Evolutionary conservation across 2,888 invertebrate species (phyloP), one percentile per base, ranked within the genome.

Genomic region (Aphrophora alni): DNA sequence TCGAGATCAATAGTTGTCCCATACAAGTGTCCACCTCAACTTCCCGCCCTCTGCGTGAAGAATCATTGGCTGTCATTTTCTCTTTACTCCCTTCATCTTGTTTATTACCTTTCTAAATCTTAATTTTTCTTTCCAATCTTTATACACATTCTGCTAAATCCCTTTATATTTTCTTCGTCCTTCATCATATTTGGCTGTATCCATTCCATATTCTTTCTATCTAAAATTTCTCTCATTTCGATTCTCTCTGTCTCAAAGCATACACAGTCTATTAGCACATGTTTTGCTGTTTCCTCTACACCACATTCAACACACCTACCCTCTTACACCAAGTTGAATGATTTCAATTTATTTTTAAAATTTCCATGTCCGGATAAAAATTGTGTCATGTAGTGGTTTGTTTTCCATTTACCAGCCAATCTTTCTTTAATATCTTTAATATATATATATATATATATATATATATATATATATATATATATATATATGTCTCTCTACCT

Each of bases 401-500:
- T 14, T 12, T 44, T 44, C 44, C 10, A 44, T 44, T 44, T 44
- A 44, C 44, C 12, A 44, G 10, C 17, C 44, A 44, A 44, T 17
- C 44, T 44, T 7, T 14, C 44, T 14, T 14, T 44, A 8, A 44
- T 12, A 44, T 17, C 17, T 14, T 10, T 10, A 10, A 10, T 14
- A 44, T 44, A 44, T 44, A n/a, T n/a, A n/a, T n/a, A n/a, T n/a
- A n/a, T n/a, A n/a, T n/a, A n/a, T n/a, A n/a, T n/a, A n/a, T n/a
- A n/a, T n/a, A n/a, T n/a, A n/a, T n/a, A n/a, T n/a, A n/a, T n/a
- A n/a, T n/a, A n/a, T n/a, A n/a, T n/a, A n/a, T n/a, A n/a, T n/a
- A n/a, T n/a, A 14, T 10, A 14, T 44, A 14, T 44, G 75, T 75
- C n/a, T 75, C 75, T 59, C 25, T 75, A 38, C 59, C 59, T 59